phyloP scores from a whole-genome alignment of 2,888 invertebrate genomes.

The Drosophila atripex region DNA sequence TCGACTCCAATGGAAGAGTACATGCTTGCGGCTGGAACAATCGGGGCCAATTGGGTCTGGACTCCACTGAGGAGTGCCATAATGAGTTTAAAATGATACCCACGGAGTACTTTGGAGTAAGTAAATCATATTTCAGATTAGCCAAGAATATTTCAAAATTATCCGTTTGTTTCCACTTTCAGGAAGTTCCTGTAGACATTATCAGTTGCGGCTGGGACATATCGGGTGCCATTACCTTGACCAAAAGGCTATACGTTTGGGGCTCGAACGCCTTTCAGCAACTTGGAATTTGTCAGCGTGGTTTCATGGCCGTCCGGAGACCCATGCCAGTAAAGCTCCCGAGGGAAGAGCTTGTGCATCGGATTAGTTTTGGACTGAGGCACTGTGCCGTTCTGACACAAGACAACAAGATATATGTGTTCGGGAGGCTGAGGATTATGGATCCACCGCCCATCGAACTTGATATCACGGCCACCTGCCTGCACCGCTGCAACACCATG shows the following conservation, averaged over 20 bases:
- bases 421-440: slow-evolving; percentile 79
- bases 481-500: slow-evolving; percentile 78
- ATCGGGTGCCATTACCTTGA: slow-evolving; percentile 89
- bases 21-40: slow-evolving; percentile 92
- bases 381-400: slow-evolving; percentile 81
- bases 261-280: slow-evolving; percentile 92
- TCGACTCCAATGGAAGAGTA: slow-evolving; percentile 88
- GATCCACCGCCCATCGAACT: slow-evolving; percentile 78
- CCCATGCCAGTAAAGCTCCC: slow-evolving; percentile 81
- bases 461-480: slow-evolving; percentile 74
- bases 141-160: background rate
- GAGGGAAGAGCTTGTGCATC: slow-evolving; percentile 72
- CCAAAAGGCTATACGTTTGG: slow-evolving; percentile 90
- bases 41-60: slow-evolving; percentile 88
- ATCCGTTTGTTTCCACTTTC: slow-evolving; percentile 41
- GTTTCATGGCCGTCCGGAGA: slow-evolving; percentile 79
- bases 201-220: slow-evolving; percentile 93
- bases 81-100: slow-evolving; percentile 84
- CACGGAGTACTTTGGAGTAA: slow-evolving; percentile 84
- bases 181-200: slow-evolving; percentile 87
- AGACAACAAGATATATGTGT: slow-evolving; percentile 80
- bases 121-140: background rate
- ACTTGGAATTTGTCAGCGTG: slow-evolving; percentile 86
- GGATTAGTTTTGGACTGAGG: slow-evolving; percentile 81
- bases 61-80: slow-evolving; percentile 72